phyloP scores from a whole-genome alignment of 2,888 invertebrate genomes.

The Sycophila texana region DNA sequence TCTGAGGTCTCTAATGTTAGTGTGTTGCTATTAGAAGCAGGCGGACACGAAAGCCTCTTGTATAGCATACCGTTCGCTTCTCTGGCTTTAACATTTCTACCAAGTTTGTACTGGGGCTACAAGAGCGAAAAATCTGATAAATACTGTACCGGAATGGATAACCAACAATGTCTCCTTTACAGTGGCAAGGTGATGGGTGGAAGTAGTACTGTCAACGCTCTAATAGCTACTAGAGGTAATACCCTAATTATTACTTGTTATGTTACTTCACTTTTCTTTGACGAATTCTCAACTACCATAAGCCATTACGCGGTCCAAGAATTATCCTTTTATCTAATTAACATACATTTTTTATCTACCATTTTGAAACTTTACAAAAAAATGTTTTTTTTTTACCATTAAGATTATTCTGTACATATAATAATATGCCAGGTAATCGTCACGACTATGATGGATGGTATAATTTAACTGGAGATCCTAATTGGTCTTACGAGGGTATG shows the following conservation, averaged over 20 bases:
- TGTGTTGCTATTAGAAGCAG: slow-evolving; percentile 22
- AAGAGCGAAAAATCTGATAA: slow-evolving; percentile 13
- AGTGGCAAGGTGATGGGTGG: slow-evolving; percentile 40
- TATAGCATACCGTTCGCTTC: slow-evolving; percentile 11
- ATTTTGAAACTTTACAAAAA: not conserved
- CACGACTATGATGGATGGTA: not conserved
- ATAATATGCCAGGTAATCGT: not conserved
- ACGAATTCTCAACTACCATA: too few relatives aligned
- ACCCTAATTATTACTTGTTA: not conserved
- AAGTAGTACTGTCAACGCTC: slow-evolving; percentile 16
- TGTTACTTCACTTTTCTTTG: too few relatives aligned
- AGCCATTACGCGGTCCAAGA: too few relatives aligned
- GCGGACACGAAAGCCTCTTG: slow-evolving; percentile 10
- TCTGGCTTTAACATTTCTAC: not conserved
- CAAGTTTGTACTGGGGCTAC: slow-evolving; percentile 12
- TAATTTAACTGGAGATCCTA: slow-evolving; percentile 70
- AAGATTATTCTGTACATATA: too few relatives aligned
- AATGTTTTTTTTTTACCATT: too few relatives aligned
- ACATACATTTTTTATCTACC: not conserved
- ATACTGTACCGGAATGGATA: slow-evolving; percentile 11
- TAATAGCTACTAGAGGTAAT: slow-evolving; percentile 39
- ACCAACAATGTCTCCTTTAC: not conserved
- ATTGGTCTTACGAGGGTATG: slow-evolving; percentile 76
- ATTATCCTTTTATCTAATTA: not conserved
- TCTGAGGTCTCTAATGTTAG: not conserved